Evolutionary conservation across 2,888 invertebrate species (phyloP), one percentile per base, ranked within the genome.

Genomic region (Xestobium rufovillosum): DNA sequence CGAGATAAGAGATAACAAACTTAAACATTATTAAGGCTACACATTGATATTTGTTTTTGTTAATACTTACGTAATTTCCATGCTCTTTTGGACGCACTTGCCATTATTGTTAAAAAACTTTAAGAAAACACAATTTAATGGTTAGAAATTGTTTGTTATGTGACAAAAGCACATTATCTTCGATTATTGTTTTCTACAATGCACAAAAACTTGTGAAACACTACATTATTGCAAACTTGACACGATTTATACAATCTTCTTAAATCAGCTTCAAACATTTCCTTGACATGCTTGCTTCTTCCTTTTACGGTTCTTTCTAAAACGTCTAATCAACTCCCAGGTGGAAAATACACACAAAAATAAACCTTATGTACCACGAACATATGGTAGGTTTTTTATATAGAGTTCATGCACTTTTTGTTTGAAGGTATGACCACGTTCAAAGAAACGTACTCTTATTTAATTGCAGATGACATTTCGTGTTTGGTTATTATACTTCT

Each of bases 31-130:
- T n/a, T n/a, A n/a, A n/a, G n/a, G n/a, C n/a, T n/a, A n/a, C n/a
- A n/a, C n/a, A n/a, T n/a, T n/a, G n/a, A n/a, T n/a, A n/a, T n/a
- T n/a, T n/a, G n/a, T n/a, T n/a, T n/a, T n/a, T n/a, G n/a, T n/a
- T 33, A 25, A 16, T 42, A 79, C 85, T 73, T 75, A 85, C 86
- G 84, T 52, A 85, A 72, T 73, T 83, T 84, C 83, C 84, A 84
- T 69, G 84, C 81, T 73, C 83, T 73, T 67, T 80, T 77, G 49
- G 49, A 51, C 26, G 57, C 50, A 38, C 61, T 57, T 55, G 64
- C 63, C 65, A 66, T 65, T 48, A 47, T 55, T 41, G 36, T 38
- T 34, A 32, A 32, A n/a, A 19, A 19, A 6, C 6, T 38, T 38
- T 34, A 32, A 32, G 23, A 19, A 19, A 6, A 19, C 23, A 8